These are phyloP conservation scores for Buathra laborator DNA, from an alignment of 2,888 invertebrate genomes.

Conservation along the genomic window DNA sequence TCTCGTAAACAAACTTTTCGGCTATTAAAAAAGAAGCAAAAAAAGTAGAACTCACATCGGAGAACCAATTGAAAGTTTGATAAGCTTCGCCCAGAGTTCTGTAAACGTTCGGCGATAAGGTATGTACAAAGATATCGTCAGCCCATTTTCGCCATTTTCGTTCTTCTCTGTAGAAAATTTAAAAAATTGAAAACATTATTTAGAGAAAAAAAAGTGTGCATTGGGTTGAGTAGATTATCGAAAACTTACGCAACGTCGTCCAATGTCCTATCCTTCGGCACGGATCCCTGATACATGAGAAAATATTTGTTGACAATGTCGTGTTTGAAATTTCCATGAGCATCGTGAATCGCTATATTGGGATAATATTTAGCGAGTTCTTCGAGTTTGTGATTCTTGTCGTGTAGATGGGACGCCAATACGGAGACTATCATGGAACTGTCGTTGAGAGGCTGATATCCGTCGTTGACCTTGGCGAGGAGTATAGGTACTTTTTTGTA, in stretches of 20 bases:
- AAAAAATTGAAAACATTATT: background rate
- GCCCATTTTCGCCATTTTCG: constrained; percentile 98
- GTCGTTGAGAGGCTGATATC: constrained; percentile 95
- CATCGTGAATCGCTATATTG: constrained; percentile 89
- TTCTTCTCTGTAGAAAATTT: constrained; percentile 90
- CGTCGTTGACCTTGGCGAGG: constrained; percentile 90
- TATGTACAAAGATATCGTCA: constrained; percentile 95
- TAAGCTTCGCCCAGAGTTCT: constrained; percentile 93
- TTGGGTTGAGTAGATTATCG: constrained; percentile 6
- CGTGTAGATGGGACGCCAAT: constrained; percentile 91
- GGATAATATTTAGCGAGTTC: constrained; percentile 94
- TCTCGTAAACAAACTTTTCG: no score
- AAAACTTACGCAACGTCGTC: constrained; percentile 87
- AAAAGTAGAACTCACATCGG: constrained; percentile 86
- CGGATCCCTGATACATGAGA: constrained; percentile 91
- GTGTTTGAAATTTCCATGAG: constrained; percentile 88
- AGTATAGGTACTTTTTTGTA: constrained; percentile 98
- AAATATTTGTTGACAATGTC: constrained; percentile 96
- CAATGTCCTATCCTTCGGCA: constrained; percentile 86
- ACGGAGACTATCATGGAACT: constrained; percentile 97
- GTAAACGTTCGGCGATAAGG: constrained; percentile 98
- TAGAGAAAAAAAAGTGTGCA: no score
- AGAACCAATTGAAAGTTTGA: constrained; percentile 97
- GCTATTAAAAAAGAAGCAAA: background rate
- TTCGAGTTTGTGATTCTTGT: constrained; percentile 87